These are phyloP conservation scores for Triplophysa yarkandensis DNA, from an alignment of 2,797 vertebrate species.

Conservation along the genomic window DNA sequence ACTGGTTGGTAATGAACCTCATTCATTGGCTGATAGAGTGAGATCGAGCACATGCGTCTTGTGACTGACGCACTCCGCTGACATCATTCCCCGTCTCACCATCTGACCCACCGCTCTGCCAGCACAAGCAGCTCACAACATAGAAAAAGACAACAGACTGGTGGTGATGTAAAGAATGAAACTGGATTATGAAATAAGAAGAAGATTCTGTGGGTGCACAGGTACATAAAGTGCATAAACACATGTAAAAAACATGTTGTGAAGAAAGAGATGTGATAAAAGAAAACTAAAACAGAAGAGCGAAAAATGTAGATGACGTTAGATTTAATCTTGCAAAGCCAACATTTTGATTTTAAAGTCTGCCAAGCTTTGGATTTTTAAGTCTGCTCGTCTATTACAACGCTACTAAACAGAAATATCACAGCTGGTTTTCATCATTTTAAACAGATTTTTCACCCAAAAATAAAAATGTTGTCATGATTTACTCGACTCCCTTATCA, in stretches of 20 bases:
- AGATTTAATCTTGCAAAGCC: too few species aligned
- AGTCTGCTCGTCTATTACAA: too few species aligned
- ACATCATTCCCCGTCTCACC: conserved; percentile 71
- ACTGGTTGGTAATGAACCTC: conserved; percentile 61
- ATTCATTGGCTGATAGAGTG: conserved; percentile 64
- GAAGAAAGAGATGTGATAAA: background rate
- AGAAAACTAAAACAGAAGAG: too few species aligned
- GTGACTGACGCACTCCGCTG: conserved; percentile 76
- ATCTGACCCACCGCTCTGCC: conserved; percentile 59
- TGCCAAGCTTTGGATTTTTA: too few species aligned
- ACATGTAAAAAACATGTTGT: background rate
- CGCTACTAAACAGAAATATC: too few species aligned
- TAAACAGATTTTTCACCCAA: too few species aligned
- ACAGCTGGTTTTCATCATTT: too few species aligned
- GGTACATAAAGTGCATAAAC: background rate
- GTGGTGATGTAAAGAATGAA: conserved; percentile 3
- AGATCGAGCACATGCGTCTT: conserved; percentile 65
- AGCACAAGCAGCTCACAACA: conserved; percentile 19
- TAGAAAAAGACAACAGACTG: background rate
- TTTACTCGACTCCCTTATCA: too few species aligned
- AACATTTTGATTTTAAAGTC: too few species aligned
- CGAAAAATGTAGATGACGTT: too few species aligned
- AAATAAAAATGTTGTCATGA: too few species aligned
- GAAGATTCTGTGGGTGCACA: background rate
- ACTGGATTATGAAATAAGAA: conserved; percentile 11